Evolutionary conservation across 2,797 vertebrate species (phyloP), one percentile per base, ranked within the genome.

Genomic region (Carapus acus): DNA sequence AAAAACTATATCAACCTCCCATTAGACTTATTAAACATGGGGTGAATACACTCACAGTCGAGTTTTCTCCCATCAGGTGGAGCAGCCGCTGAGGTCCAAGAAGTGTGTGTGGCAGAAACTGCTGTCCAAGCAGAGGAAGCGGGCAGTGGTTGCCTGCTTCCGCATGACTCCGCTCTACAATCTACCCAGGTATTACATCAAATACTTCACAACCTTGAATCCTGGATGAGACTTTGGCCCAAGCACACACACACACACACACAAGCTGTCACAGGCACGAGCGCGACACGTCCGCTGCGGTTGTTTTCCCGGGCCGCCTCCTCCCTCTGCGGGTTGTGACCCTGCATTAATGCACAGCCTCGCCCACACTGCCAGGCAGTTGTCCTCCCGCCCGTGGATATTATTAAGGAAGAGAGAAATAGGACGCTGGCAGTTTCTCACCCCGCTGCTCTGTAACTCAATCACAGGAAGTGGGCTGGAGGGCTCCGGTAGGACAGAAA

Each of bases 41-140:
- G n/a, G n/a, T n/a, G n/a, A 29, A 29, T 29, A 11, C 11, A 6
- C 6, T 6, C 27, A 51, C 37, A 2, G 29, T 34, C 27, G 49
- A 18, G 41, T 51, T 6, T 64, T 0, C 31, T 45, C 39, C 40
- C 17, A 36, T 27, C 51, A 99, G 96, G 95, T 99, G 74, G 96
- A 99, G 69, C 96, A 98, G 74, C 95, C 96, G 2, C 73, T 98
- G 74, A 88, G 96, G 77, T 99, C 96, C 61, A 98, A 97, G 85
- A 99, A 98, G 74, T 96, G 94, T 6, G 96, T 98, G 1, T 99
- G 96, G 96, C 94, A 98, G 83, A 99, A 98, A 71, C 77, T 99
- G 37, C 78, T 99, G 24, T 98, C 96, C 73, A 99, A 99, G 63
- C 96, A 99, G 85, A 91, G 96, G 42, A 98, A 98, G 78, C 85